Evolutionary conservation across 2,113 vertebrate species (phyloP).

Genomic region (Numida meleagris): DNA sequence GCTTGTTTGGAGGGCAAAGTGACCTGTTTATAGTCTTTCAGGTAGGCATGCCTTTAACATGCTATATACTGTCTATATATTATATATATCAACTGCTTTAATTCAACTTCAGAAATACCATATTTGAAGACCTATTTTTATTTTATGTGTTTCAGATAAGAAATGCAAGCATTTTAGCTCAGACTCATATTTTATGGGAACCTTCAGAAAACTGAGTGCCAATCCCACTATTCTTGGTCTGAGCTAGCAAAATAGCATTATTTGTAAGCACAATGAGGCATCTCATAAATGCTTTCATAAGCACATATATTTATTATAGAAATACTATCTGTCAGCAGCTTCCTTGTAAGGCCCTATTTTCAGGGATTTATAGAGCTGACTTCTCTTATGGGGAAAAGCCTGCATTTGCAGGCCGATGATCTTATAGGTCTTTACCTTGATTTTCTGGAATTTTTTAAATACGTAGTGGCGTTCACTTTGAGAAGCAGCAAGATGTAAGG

Average conservation of each 20-base stretch:
- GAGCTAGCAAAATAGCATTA: slow-evolving; percentile 15
- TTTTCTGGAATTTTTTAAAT: slow-evolving; percentile 28
- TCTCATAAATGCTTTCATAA: slow-evolving; percentile 44
- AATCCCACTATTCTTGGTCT: not conserved
- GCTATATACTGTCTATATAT: not conserved
- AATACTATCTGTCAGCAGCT: slow-evolving; percentile 48
- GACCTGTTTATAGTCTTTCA: not conserved
- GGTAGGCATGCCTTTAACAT: not conserved
- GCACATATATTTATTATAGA: slow-evolving; percentile 33
- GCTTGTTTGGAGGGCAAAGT: not conserved
- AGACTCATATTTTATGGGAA: not conserved
- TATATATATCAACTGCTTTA: not conserved
- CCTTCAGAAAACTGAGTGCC: not conserved
- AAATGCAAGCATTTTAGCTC: not conserved
- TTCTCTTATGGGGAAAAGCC: slow-evolving; percentile 45
- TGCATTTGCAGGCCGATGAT: not conserved
- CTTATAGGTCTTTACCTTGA: slow-evolving; percentile 16
- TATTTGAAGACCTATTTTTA: not conserved
- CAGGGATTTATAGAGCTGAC: slow-evolving; percentile 34
- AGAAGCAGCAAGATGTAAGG: not conserved
- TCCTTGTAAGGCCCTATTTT: slow-evolving; percentile 47
- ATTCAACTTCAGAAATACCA: not conserved
- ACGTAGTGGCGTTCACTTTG: slow-evolving; percentile 6
- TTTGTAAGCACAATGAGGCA: not conserved
- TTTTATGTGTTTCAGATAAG: not conserved